A percentile compares a stretch with the other conserved stretches of the same genome.
Conservation (phyloP, 2,113 vertebrate species). For the Plotosus lineatus region DNA sequence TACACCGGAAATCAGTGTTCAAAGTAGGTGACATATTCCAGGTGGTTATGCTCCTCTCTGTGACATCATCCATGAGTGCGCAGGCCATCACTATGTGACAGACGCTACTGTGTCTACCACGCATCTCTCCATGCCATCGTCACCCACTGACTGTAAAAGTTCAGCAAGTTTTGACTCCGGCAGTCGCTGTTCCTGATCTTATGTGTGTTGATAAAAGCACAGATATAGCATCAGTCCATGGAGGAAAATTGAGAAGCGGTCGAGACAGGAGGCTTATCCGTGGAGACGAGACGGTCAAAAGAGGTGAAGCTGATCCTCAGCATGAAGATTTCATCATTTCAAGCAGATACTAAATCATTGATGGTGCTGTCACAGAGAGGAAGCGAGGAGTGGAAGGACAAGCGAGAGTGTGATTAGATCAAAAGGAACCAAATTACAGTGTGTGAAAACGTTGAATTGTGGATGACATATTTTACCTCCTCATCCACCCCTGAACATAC, state of each 20-base stretch:
- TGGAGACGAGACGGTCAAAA: too few relatives aligned
- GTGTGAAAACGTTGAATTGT: constrained; percentile 34
- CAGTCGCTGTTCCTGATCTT: too few relatives aligned
- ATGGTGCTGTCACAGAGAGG: constrained; percentile 24
- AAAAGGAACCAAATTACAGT: constrained; percentile 46
- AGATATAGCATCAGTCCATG: not conserved
- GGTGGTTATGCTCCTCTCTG: too few relatives aligned
- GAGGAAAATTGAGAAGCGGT: not conserved
- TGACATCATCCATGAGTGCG: too few relatives aligned
- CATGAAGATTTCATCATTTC: constrained; percentile 28
- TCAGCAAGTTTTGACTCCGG: too few relatives aligned
- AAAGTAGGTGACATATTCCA: too few relatives aligned
- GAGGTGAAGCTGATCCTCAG: not conserved
- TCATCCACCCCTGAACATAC: not conserved
- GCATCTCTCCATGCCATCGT: too few relatives aligned
- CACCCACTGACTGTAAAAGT: too few relatives aligned
- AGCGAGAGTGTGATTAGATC: constrained; percentile 14
- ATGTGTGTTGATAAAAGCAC: not conserved
- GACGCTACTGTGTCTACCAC: too few relatives aligned
- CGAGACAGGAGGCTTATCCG: too few relatives aligned
- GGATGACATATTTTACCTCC: constrained; percentile 37
- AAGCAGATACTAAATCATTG: constrained; percentile 24
- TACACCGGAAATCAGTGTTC: too few relatives aligned
- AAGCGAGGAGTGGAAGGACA: constrained; percentile 24
- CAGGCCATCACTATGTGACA: too few relatives aligned